Evolutionary conservation across 2,888 invertebrate genomes (phyloP).

Genomic region (Sclerodermus sp.): DNA sequence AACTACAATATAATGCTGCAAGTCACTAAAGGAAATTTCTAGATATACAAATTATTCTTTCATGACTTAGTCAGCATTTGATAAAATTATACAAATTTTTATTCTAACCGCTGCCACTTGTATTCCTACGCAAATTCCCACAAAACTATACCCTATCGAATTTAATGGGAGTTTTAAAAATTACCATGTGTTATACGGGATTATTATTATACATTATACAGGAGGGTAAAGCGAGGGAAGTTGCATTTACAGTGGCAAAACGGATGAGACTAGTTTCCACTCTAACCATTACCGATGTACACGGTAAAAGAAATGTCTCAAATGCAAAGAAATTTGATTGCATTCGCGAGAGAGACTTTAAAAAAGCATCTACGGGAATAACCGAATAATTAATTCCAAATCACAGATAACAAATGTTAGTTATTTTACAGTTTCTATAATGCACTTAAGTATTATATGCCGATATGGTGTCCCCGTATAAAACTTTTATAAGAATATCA

Average conservation of each 20-base stretch:
- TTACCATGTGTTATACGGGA: too few species aligned
- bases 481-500: too few species aligned
- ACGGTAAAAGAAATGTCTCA: constrained; percentile 17
- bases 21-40: background rate
- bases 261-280: constrained; percentile 52
- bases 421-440: too few species aligned
- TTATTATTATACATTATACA: too few species aligned
- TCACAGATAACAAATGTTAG: constrained; percentile 31
- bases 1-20: too few species aligned
- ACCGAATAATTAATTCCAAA: constrained; percentile 15
- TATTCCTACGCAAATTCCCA: background rate
- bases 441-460: too few species aligned
- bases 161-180: too few species aligned
- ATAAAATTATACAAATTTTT: background rate
- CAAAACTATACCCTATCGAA: too few species aligned
- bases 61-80: background rate
- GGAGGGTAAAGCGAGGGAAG: constrained; percentile 16
- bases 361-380: too few species aligned
- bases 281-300: constrained; percentile 38
- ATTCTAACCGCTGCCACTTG: background rate
- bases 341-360: too few species aligned
- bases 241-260: constrained; percentile 34
- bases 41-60: background rate
- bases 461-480: too few species aligned
- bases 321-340: too few species aligned